A percentile compares a stretch with the other conserved stretches of the same genome.
Conservation (phyloP, 2,888 invertebrate genomes). For the Aphrophora alni region DNA sequence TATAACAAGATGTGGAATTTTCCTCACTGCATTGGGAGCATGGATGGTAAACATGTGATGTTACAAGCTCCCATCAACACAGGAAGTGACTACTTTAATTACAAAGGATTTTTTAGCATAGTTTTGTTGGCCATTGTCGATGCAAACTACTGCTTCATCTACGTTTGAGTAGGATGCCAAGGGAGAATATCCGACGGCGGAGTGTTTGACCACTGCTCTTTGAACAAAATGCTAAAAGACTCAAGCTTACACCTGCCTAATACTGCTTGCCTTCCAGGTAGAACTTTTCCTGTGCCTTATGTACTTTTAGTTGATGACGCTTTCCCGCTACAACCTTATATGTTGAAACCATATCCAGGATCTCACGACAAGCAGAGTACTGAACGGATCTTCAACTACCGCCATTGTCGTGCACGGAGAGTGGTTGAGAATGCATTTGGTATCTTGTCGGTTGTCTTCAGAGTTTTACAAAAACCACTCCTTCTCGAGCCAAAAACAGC, state of each 20-base stretch:
- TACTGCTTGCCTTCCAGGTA: constrained; percentile 27
- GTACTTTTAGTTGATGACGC: constrained; percentile 35
- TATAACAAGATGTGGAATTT: constrained; percentile 50
- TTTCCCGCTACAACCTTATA: constrained; percentile 36
- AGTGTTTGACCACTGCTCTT: constrained; percentile 37
- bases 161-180: constrained; percentile 34
- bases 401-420: neutral
- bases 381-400: constrained; percentile 17
- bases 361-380: constrained; percentile 9
- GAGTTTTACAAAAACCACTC: neutral
- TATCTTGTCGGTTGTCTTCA: neutral
- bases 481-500: neutral
- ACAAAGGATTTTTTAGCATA: constrained; percentile 52
- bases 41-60: constrained; percentile 54
- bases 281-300: neutral
- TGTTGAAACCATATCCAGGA: constrained; percentile 32
- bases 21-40: constrained; percentile 51
- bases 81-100: constrained; percentile 52
- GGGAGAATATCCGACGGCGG: constrained; percentile 42
- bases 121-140: constrained; percentile 52
- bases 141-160: constrained; percentile 50
- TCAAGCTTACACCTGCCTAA: constrained; percentile 32
- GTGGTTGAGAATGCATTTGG: neutral
- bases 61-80: constrained; percentile 50
- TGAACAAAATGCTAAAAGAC: constrained; percentile 30